Base-by-base conservation (phyloP, 2,113 vertebrate species). In the Chloebia gouldiae region DNA sequence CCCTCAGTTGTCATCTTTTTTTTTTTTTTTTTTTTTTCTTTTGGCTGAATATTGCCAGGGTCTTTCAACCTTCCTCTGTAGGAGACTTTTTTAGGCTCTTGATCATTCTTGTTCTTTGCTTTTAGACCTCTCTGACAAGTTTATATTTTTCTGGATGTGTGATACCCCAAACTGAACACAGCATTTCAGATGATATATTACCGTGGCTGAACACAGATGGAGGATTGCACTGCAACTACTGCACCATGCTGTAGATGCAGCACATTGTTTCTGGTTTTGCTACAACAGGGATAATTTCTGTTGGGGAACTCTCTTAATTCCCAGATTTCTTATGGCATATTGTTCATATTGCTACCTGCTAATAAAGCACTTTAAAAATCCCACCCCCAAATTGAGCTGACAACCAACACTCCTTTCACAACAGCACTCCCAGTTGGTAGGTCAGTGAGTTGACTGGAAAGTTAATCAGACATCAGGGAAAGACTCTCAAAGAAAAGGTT, bases 401-500 rank as follows among this genome's bases (percentile, higher is more conserved):
- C 81, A 83, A 57, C 33, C 40, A 92, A 65, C 73, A 61, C n/a
- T 92, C 49, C 60, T 84, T 81, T 72, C 51, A 81, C 42, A 64
- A 73, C 72, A 81, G 86, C 44, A 18, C 76, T 95, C 44, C 63
- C 71, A 82, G 60, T 42, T 76, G 80, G 80, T 71, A 94, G 92
- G 84, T 94, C 79, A 95, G 82, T 57, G 60, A 80, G 71, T 89
- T 94, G 91, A 92, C 73, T 94, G 94, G 88, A 81, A 90, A 88
- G 86, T 93, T 95, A 94, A 96, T 95, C 84, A 88, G 87, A 66
- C 76, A 73, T 63, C 76, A 88, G 64, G 76, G 75, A 87, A 94
- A 94, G 92, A 59, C 71, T 95, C 69, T 78, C n/a, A 90, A 90
- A 95, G 84, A 87, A 94, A 93, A 96, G 89, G 91, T 95, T 95